Evolutionary conservation across 2,113 vertebrate species (phyloP).

Genomic region (Odontophorus gujanensis): DNA sequence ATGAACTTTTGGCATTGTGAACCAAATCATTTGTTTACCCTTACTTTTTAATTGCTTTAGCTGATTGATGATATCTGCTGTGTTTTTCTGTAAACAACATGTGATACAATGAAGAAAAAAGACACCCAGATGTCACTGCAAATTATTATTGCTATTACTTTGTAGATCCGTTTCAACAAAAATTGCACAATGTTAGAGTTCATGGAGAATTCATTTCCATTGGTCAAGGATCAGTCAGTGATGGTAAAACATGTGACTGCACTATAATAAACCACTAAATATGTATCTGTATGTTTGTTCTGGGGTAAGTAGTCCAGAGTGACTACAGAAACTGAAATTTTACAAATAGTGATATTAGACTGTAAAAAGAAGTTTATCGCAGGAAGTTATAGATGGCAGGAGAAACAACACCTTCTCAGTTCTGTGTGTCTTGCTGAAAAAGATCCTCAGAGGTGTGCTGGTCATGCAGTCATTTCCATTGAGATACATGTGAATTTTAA

Average conservation of each 20-base stretch:
- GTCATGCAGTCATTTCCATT: not conserved
- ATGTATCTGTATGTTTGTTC: not conserved
- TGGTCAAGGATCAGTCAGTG: not conserved
- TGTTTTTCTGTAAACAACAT: not conserved
- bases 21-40: not conserved
- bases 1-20: not conserved
- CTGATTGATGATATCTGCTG: not conserved
- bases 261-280: not conserved
- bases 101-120: not conserved
- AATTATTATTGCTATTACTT: not conserved
- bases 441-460: not conserved
- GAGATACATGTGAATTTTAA: constrained; percentile 47
- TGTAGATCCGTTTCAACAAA: not conserved
- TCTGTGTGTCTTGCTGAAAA: not conserved
- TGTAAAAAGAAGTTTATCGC: not conserved
- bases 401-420: not conserved
- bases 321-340: not conserved
- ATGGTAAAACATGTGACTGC: not conserved
- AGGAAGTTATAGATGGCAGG: not conserved
- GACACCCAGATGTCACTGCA: not conserved
- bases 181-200: not conserved
- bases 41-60: not conserved
- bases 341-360: not conserved
- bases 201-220: not conserved
- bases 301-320: not conserved